These are phyloP conservation scores for Unio pictorum DNA, from an alignment of 2,888 invertebrate species.

Conservation along the genomic window DNA sequence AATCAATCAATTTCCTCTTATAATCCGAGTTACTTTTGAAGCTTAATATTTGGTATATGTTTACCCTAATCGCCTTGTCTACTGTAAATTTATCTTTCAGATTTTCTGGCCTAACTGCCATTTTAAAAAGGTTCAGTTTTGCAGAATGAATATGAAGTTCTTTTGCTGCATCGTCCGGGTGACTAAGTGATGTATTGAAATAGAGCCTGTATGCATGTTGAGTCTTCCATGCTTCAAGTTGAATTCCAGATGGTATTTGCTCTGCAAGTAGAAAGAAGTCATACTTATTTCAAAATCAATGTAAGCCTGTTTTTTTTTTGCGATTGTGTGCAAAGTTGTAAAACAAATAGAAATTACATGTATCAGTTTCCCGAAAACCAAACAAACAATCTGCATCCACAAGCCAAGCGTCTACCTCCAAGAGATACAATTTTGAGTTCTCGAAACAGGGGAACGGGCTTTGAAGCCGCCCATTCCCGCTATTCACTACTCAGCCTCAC, in stretches of 20 bases:
- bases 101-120: conserved; percentile 22
- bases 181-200: conserved; percentile 19
- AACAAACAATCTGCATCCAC: too few relatives aligned
- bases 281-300: too few relatives aligned
- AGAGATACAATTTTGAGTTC: too few relatives aligned
- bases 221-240: conserved; percentile 17
- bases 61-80: conserved; percentile 30
- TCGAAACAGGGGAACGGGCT: too few relatives aligned
- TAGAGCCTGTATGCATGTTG: conserved; percentile 20
- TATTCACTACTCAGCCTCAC: too few relatives aligned
- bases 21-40: conserved; percentile 24
- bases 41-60: conserved; percentile 30
- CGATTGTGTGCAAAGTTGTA: too few relatives aligned
- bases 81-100: conserved; percentile 28
- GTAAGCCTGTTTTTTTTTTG: too few relatives aligned
- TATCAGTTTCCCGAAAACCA: too few relatives aligned
- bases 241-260: conserved; percentile 13
- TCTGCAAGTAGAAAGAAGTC: conserved; percentile 23
- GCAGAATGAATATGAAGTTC: conserved; percentile 31
- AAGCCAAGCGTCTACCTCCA: too few relatives aligned
- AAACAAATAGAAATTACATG: too few relatives aligned
- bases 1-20: conserved; percentile 32
- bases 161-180: conserved; percentile 24
- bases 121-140: conserved; percentile 28
- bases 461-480: too few relatives aligned